Percentiles rank a stretch among this genome's conserved stretches.
Evolutionary conservation across 2,113 vertebrate genomes (phyloP).

Genomic region (Emberiza fucata): DNA sequence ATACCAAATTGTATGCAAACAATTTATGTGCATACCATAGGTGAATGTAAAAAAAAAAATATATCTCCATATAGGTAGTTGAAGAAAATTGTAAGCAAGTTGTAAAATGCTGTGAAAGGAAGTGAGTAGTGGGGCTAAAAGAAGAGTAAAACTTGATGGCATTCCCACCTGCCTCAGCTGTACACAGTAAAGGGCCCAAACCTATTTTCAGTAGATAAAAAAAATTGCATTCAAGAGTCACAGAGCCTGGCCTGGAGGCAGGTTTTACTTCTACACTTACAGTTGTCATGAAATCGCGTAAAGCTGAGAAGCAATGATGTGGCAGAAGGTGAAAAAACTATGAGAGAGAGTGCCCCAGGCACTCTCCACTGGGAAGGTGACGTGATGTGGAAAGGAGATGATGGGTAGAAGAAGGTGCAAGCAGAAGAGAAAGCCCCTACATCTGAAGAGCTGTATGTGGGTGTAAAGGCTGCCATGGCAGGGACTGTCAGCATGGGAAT

Average conservation of each 20-base stretch:
- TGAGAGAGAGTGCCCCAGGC: no score
- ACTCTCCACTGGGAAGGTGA: background rate
- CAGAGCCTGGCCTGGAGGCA: background rate
- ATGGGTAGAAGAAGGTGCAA: background rate
- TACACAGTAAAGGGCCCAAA: background rate
- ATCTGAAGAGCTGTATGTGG: background rate
- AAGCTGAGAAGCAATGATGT: background rate
- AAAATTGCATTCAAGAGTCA: background rate
- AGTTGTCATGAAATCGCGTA: background rate
- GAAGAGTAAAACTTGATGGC: background rate
- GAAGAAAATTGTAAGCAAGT: background rate
- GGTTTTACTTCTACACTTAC: background rate
- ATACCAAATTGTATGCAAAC: accelerated
- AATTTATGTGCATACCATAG: background rate
- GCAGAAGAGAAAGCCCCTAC: background rate
- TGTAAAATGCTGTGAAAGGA: background rate
- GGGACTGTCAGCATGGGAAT: background rate
- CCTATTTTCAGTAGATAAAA: background rate
- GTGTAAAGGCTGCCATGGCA: background rate
- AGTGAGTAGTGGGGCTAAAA: accelerated
- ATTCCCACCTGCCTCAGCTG: accelerated
- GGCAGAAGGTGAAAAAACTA: background rate
- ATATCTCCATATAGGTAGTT: background rate
- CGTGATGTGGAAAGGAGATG: background rate
- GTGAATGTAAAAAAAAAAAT: background rate